These are phyloP conservation scores for Kryptolebias ocellatus DNA, from an alignment of 2,797 vertebrate species.

Conservation along the genomic window DNA sequence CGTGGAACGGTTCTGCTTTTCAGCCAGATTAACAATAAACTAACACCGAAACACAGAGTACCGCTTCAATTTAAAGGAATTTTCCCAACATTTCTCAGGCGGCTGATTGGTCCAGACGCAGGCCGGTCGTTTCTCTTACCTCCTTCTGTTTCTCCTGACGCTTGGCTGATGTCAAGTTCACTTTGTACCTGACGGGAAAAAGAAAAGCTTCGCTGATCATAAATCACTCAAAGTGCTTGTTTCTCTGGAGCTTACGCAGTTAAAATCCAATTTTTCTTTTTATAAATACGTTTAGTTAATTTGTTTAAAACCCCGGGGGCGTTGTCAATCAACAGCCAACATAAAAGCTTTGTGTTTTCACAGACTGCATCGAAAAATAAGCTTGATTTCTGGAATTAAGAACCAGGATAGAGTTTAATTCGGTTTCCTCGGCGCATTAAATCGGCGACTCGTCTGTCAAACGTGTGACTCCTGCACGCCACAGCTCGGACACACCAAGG, in stretches of 20 bases:
- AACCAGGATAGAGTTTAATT: conserved; percentile 15
- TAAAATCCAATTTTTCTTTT: conserved; percentile 34
- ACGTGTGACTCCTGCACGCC: too few species aligned
- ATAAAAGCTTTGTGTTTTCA: conserved; percentile 36
- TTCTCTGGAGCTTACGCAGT: conserved; percentile 20
- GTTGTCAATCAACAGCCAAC: conserved; percentile 38
- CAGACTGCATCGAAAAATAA: conserved; percentile 38
- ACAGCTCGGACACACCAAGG: too few species aligned
- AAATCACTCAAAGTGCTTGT: conserved; percentile 14
- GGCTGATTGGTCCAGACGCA: neutral
- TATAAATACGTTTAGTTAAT: conserved; percentile 29
- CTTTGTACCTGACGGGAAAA: conserved; percentile 83
- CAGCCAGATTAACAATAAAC: too few species aligned
- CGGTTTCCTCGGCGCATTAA: conserved; percentile 48
- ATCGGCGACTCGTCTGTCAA: conserved; percentile 14
- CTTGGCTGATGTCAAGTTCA: conserved; percentile 90
- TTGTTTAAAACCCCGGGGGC: conserved; percentile 32
- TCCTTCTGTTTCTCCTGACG: conserved; percentile 80
- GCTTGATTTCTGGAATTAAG: conserved; percentile 15
- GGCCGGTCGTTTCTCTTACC: conserved; percentile 75
- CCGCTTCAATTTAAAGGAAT: too few species aligned
- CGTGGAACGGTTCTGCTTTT: too few species aligned
- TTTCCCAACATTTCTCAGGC: too few species aligned
- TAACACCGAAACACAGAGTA: too few species aligned
- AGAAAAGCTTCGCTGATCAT: conserved; percentile 23